A percentile compares a stretch with the other conserved stretches of the same genome.
These are phyloP conservation scores for Ceratosolen solmsi DNA, from an alignment of 1,140 invertebrate species.

Conservation along the genomic window DNA sequence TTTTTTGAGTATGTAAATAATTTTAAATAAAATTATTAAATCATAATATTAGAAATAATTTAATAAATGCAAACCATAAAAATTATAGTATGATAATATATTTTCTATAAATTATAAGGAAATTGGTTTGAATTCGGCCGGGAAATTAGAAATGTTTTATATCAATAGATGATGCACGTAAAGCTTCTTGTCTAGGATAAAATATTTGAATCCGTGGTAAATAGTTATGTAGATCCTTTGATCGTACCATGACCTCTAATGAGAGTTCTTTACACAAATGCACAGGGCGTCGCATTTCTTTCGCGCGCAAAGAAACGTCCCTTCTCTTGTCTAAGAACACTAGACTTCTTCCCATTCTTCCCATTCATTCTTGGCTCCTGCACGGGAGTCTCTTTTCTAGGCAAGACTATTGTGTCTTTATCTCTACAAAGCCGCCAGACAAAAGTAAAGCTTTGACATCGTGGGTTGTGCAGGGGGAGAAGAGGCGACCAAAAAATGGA, in stretches of 20 bases:
- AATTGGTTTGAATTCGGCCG: too few relatives aligned
- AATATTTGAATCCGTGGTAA: neutral
- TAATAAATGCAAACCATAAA: too few relatives aligned
- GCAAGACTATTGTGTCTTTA: neutral
- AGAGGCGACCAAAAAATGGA: conserved; percentile 6
- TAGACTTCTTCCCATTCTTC: conserved; percentile 25
- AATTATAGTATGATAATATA: too few relatives aligned
- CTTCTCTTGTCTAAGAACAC: conserved; percentile 45
- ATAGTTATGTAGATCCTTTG: conserved; percentile 20
- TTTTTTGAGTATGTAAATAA: too few relatives aligned
- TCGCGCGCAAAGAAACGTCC: neutral
- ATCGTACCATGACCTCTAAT: conserved; percentile 13
- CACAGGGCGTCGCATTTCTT: neutral
- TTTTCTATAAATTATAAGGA: too few relatives aligned
- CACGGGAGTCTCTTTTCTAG: conserved; percentile 16
- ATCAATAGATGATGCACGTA: too few relatives aligned
- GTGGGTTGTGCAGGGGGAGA: neutral
- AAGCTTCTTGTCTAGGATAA: too few relatives aligned
- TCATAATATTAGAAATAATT: too few relatives aligned
- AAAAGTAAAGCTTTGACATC: neutral
- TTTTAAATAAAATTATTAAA: too few relatives aligned
- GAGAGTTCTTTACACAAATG: conserved; percentile 30
- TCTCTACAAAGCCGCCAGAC: neutral
- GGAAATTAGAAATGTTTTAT: too few relatives aligned
- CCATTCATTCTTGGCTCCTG: conserved; percentile 29